A percentile compares a stretch with the other conserved stretches of the same genome.
phyloP scores from a whole-genome alignment of 2,113 vertebrate genomes.

The Uropsilus gracilis region DNA sequence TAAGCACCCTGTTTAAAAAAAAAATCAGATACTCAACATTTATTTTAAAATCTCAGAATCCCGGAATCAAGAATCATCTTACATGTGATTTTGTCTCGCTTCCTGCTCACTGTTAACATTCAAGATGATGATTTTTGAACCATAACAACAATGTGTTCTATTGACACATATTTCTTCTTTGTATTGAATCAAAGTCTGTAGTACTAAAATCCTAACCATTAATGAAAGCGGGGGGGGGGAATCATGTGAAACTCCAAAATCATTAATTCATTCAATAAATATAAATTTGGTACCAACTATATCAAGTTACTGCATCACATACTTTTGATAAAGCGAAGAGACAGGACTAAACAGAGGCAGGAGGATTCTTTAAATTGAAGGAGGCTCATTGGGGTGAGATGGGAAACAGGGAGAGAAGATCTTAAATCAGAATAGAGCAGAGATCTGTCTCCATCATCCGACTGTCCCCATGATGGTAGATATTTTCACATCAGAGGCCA shows the following conservation, averaged over 20 bases:
- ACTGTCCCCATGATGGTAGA: not conserved
- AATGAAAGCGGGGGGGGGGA: constrained; percentile 2
- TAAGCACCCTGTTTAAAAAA: not conserved
- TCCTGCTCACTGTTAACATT: not conserved
- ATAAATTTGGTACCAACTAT: too few relatives aligned
- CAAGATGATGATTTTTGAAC: not conserved
- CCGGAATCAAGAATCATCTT: not conserved
- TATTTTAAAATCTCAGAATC: constrained; percentile 32
- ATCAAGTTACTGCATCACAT: not conserved
- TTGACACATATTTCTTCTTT: not conserved
- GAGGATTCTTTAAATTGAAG: not conserved
- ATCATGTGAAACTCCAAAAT: not conserved
- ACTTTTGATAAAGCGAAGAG: not conserved
- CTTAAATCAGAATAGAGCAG: not conserved
- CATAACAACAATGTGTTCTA: not conserved
- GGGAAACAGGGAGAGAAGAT: not conserved
- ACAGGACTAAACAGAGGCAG: not conserved
- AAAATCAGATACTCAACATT: not conserved
- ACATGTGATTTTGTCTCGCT: not conserved
- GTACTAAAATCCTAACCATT: not conserved
- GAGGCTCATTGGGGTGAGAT: not conserved
- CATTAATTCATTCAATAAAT: too few relatives aligned
- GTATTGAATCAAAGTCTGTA: not conserved
- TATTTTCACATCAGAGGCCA: not conserved
- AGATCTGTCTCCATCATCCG: not conserved